These are phyloP conservation scores for Dimorphilus gyrociliatus DNA, from an alignment of 2,888 invertebrate species.

Conservation along the genomic window DNA sequence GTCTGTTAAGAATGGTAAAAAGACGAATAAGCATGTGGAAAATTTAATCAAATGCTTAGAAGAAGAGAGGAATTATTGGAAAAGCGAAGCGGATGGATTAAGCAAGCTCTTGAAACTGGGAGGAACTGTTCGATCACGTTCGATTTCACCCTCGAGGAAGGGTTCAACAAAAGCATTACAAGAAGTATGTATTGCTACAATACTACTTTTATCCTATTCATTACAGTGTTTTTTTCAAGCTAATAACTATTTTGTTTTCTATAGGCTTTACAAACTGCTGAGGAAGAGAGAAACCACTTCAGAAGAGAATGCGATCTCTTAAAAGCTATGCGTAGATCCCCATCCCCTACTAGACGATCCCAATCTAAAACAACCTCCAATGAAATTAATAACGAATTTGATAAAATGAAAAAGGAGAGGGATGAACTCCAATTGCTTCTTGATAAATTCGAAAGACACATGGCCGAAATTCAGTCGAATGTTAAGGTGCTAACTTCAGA, in stretches of 20 bases:
- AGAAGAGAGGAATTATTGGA: slow-evolving; percentile 36
- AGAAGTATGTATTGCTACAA: neutral
- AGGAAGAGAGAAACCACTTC: slow-evolving; percentile 34
- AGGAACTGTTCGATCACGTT: slow-evolving; percentile 13
- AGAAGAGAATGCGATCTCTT: slow-evolving; percentile 28
- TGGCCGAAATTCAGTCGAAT: slow-evolving; percentile 38
- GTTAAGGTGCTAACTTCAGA: slow-evolving; percentile 35
- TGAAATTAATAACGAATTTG: slow-evolving; percentile 22
- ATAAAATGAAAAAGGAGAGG: slow-evolving; percentile 25
- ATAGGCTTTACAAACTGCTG: slow-evolving; percentile 14
- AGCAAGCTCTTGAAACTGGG: slow-evolving; percentile 19
- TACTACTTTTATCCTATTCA: neutral
- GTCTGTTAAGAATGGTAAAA: slow-evolving; percentile 14
- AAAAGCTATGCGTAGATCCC: slow-evolving; percentile 20
- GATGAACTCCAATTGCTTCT: slow-evolving; percentile 35
- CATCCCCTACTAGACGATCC: slow-evolving; percentile 28
- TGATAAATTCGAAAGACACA: slow-evolving; percentile 37
- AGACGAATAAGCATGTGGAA: slow-evolving; percentile 25
- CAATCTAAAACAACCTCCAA: no score
- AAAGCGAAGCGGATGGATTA: slow-evolving; percentile 27
- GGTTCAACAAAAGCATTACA: neutral
- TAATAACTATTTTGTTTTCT: neutral
- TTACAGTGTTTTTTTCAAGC: neutral
- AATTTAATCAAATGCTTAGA: slow-evolving; percentile 30
- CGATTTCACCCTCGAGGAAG: slow-evolving; percentile 12